Evolutionary conservation across 2,888 invertebrate genomes (phyloP), one percentile per base, ranked within the genome.

Genomic region (Crematogaster levior): DNA sequence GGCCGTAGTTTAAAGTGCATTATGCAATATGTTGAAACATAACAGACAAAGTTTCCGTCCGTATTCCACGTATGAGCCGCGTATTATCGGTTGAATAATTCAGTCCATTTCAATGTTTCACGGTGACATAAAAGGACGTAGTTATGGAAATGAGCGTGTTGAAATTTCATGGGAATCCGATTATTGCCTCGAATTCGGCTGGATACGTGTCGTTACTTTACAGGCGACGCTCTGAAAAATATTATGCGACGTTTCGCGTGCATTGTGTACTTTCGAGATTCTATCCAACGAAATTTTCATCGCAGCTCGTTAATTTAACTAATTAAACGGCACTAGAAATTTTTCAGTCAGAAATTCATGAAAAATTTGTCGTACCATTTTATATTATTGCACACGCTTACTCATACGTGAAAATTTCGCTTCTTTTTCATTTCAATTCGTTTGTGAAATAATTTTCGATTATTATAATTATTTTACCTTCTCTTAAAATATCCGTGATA

Each of bases 1-100:
- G 81, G 79, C 74, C 40, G 58, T 82, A 74, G 66, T 80, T 80
- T 83, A 85, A 81, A 56, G 80, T 43, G 77, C 66, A 86, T 85
- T 88, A 86, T 88, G 83, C 81, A 73, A 83, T 70, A 72, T 51
- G 75, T 82, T 83, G 56, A 83, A 83, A 82, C 81, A 56, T 86
- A 81, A 88, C 83, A 70, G 70, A 60, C 34, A 77, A 85, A 86
- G 68, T 84, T 84, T 70, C 58, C 80, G 81, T 5, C 24, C 34
- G 46, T 68, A 46, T 61, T 65, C 63, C 46, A 30, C 40, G 66
- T 58, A 80, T 66, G 82, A 63, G 83, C 24, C 37, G 56, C 56
- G 48, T 48, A 70, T 83, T 82, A 83, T 66, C 58, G 73, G 68
- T 27, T 68, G 82, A 84, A 87, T 81, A 83, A 87, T 85, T 89